Base-by-base conservation (phyloP, 64 coral and sea anemone species). In the Montipora efflorescens region DNA sequence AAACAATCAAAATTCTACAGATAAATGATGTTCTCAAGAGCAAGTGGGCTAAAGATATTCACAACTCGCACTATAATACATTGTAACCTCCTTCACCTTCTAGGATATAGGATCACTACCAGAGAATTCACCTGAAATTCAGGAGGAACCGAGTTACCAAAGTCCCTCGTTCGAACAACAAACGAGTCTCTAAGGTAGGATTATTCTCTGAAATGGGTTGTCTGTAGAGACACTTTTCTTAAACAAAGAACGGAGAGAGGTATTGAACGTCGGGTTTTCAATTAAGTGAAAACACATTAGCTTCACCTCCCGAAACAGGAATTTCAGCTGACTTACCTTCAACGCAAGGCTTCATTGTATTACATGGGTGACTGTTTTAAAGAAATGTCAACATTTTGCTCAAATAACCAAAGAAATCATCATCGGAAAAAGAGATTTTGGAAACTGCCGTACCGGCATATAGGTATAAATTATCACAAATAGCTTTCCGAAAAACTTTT, bases 271-370 rank as follows among this genome's bases (percentile, higher is more conserved):
- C 4, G 68, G 68, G 14, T 15, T 19, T 71, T 50, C 45, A 20
- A 71, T 86, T 20, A 71, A 12, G 47, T 71, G 12, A 86, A 86
- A 86, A 70, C 64, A 70, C 64, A 45, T 86, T 45, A 72, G 62
- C 62, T 71, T 71, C 8, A 71, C 21, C 82, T 46, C 45, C 7
- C 15, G 57, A 81, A 81, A 59, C 23, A 81, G 52, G 81, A 84
- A 84, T 84, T 19, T 59, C 81, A 11, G 44, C 82, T 22, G 20
- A 71, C 68, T 86, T 86, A 86, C 82, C 82, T 86, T 86, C 82
- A 5, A 44, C 59, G 4, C 81, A 15, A 1, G 82, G 82, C 66
- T 86, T 86, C 82, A 86, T 86, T 50, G 45, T 86, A 28, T 72
- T 86, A 19, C 47, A 23, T 19, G 36, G 10, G 66, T 51, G 36